These are phyloP conservation scores for Ganaspis sp. DNA, from an alignment of 1,140 invertebrate genomes.

Conservation along the genomic window DNA sequence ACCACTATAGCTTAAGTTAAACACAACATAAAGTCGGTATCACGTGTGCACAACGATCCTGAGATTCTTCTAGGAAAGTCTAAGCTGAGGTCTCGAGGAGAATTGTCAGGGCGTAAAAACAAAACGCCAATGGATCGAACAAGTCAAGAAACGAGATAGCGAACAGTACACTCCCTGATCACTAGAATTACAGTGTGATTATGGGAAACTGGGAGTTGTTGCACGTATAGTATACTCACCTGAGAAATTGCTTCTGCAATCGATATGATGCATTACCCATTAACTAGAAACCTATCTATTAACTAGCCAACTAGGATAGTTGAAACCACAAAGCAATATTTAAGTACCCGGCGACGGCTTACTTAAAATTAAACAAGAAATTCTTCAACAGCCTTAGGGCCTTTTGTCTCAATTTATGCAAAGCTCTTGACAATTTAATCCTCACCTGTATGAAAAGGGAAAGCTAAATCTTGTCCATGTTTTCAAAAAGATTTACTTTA, in stretches of 20 bases:
- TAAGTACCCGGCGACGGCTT: neutral
- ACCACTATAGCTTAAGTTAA: neutral
- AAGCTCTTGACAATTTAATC: neutral
- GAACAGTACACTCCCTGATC: neutral
- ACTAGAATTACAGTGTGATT: constrained; percentile 19
- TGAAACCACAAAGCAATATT: neutral
- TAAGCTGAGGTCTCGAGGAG: neutral
- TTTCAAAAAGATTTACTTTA: too few relatives aligned
- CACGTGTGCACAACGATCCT: neutral
- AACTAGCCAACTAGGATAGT: neutral
- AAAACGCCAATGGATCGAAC: neutral
- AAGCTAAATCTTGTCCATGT: neutral
- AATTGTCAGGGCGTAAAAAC: neutral
- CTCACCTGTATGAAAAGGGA: neutral
- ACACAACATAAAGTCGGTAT: too few relatives aligned
- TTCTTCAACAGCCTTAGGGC: neutral
- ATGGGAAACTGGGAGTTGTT: constrained; percentile 8
- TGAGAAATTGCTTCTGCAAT: constrained; percentile 3
- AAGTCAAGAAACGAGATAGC: neutral
- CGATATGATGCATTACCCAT: constrained; percentile 13
- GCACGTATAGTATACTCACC: neutral
- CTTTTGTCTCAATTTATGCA: neutral
- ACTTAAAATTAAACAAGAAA: neutral
- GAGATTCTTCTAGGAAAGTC: neutral
- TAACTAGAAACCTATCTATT: neutral